A percentile compares a stretch with the other conserved stretches of the same genome.
Conservation (phyloP, 2,113 vertebrate species). For the Epinephelus fuscoguttatus region DNA sequence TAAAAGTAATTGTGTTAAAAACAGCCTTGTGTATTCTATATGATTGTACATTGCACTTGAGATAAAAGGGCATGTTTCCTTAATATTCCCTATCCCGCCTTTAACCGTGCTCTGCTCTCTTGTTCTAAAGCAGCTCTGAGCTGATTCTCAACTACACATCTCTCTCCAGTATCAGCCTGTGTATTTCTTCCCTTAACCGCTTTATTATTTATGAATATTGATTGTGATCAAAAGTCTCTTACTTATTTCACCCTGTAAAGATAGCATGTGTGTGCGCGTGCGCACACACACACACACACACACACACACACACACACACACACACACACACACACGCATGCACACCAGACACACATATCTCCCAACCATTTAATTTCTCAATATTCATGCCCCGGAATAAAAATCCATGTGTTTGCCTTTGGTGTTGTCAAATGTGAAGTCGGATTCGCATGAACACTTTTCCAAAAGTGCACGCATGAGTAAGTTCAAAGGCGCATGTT, state of each 20-base stretch:
- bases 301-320: not conserved
- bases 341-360: not conserved
- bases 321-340: no score
- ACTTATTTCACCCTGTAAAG: conserved; percentile 41
- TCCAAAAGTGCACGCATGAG: conserved; percentile 38
- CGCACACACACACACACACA: not conserved
- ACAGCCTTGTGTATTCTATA: not conserved
- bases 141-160: conserved; percentile 10
- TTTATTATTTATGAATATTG: conserved; percentile 70
- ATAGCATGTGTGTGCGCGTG: not conserved
- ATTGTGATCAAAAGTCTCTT: conserved; percentile 63
- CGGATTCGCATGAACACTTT: conserved; percentile 44
- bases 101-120: not conserved
- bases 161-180: conserved; percentile 35
- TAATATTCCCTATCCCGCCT: not conserved
- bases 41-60: not conserved
- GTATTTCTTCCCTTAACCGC: conserved; percentile 40
- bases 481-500: conserved; percentile 52
- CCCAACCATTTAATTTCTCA: conserved; percentile 24
- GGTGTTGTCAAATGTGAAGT: conserved; percentile 48
- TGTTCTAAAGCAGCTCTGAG: conserved; percentile 20
- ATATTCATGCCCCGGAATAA: conserved; percentile 20
- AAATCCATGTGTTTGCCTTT: conserved; percentile 45
- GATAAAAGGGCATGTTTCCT: not conserved
- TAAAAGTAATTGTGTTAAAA: not conserved